A percentile compares a stretch with the other conserved stretches of the same genome.
phyloP scores from a whole-genome alignment of 2,113 vertebrate genomes.

The Orientallactaga bullata region DNA sequence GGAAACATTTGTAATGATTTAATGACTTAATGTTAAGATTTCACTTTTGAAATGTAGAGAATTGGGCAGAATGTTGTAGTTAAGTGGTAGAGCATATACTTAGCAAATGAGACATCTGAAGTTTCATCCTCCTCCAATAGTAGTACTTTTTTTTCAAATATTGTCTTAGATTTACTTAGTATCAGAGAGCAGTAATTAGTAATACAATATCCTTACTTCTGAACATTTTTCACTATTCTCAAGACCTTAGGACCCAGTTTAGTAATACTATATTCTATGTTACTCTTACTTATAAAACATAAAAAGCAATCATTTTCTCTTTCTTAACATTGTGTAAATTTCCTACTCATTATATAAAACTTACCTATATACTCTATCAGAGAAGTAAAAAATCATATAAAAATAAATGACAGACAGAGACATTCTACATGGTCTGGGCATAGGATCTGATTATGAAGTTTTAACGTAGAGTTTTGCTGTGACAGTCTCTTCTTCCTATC shows the following conservation, averaged over 20 bases:
- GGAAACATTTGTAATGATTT: neutral
- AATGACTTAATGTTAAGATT: neutral
- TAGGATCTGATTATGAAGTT: neutral
- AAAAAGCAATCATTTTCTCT: neutral
- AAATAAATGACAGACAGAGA: neutral
- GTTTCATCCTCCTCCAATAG: neutral
- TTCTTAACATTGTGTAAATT: neutral
- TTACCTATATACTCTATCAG: neutral
- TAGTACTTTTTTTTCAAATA: neutral
- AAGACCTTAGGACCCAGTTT: neutral
- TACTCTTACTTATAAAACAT: neutral
- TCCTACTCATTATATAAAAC: neutral
- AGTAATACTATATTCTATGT: neutral
- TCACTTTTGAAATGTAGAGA: neutral
- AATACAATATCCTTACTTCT: neutral
- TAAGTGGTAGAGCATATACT: neutral
- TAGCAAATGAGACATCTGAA: fast-evolving
- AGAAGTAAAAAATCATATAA: neutral
- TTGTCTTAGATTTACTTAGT: neutral
- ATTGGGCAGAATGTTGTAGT: fast-evolving
- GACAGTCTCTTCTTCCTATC: neutral
- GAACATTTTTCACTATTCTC: neutral
- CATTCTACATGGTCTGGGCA: neutral
- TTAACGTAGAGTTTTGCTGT: neutral
- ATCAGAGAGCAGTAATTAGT: neutral